Percentiles rank a stretch among this genome's conserved stretches.
Evolutionary conservation across 2,113 vertebrate genomes (phyloP).

Genomic region (Acrocephalus arundinaceus): DNA sequence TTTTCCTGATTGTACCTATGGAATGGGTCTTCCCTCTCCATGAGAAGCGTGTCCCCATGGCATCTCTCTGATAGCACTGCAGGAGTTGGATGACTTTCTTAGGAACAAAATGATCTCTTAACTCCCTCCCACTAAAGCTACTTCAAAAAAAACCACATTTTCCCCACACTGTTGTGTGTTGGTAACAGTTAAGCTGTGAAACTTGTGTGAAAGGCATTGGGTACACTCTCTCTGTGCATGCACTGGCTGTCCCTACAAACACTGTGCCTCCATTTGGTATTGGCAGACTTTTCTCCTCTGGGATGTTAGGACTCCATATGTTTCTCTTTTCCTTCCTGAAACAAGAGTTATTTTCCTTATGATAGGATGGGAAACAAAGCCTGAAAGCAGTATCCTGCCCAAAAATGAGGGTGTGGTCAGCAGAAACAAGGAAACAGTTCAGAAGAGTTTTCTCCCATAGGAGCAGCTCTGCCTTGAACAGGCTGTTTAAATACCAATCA

Average conservation of each 20-base stretch:
- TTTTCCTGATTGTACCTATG: neutral
- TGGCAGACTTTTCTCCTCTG: neutral
- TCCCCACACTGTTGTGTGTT: neutral
- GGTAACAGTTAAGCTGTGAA: neutral
- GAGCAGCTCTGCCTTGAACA: neutral
- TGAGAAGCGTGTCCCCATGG: neutral
- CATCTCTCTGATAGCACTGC: neutral
- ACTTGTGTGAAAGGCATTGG: neutral
- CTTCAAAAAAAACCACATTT: neutral
- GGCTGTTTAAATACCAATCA: neutral
- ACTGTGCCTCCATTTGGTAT: accelerated
- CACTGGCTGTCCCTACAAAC: neutral
- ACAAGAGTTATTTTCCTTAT: neutral
- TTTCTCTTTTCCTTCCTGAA: neutral
- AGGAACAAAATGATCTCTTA: neutral
- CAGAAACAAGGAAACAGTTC: neutral
- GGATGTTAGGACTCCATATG: neutral
- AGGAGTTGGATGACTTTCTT: neutral
- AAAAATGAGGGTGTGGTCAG: neutral
- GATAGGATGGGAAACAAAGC: neutral
- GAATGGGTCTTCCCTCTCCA: neutral
- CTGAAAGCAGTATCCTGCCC: neutral
- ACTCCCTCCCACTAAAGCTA: neutral
- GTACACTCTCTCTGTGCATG: neutral
- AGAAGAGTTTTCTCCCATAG: neutral